These are phyloP conservation scores for Tenrec ecaudatus DNA, from an alignment of 2,113 vertebrate species.

Conservation along the genomic window DNA sequence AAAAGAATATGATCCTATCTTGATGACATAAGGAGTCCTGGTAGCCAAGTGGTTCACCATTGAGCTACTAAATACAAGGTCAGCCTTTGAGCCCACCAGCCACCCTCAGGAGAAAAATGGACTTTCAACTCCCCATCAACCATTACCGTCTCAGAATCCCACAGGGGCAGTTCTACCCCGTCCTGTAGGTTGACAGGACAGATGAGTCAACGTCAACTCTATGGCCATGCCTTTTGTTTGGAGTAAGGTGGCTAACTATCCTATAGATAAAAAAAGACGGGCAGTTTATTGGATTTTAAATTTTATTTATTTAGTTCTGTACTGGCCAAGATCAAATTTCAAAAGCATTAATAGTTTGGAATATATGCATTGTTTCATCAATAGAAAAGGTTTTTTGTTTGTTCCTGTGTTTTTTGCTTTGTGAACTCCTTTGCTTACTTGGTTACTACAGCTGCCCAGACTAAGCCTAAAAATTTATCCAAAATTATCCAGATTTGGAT, in stretches of 20 bases:
- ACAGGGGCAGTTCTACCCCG: too few species aligned
- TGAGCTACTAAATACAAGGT: too few species aligned
- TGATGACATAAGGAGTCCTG: background rate
- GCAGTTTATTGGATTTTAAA: background rate
- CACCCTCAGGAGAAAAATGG: too few species aligned
- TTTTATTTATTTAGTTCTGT: background rate
- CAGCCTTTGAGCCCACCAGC: too few species aligned
- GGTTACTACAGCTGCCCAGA: background rate
- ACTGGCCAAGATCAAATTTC: background rate
- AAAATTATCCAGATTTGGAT: background rate
- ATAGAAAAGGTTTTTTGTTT: background rate
- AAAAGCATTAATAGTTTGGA: background rate
- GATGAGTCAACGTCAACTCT: too few species aligned
- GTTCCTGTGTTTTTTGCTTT: background rate
- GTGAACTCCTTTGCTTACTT: background rate
- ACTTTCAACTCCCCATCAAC: too few species aligned
- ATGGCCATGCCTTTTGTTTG: too few species aligned
- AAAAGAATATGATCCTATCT: conserved; percentile 34
- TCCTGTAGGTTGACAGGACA: too few species aligned
- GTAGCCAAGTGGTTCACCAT: too few species aligned
- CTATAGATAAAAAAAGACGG: conserved; percentile 18
- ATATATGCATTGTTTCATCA: conserved; percentile 18
- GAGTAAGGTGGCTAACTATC: background rate
- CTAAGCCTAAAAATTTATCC: background rate
- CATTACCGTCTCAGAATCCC: too few species aligned